A percentile compares a stretch with the other conserved stretches of the same genome.
These are phyloP conservation scores for Sarcophaga subvicina DNA, from an alignment of 2,888 invertebrate genomes.

Conservation along the genomic window DNA sequence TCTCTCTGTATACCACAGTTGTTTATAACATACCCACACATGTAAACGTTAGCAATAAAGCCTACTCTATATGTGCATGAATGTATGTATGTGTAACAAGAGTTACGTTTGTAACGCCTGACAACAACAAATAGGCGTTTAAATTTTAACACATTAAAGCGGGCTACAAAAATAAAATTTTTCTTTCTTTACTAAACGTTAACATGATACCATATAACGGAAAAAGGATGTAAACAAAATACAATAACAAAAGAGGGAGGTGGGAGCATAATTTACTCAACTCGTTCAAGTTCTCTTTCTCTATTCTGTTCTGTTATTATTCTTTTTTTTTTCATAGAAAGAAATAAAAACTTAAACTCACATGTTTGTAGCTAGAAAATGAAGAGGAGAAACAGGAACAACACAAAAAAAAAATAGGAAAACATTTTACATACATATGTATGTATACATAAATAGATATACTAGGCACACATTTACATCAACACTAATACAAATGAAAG, in stretches of 20 bases:
- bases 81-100: constrained; percentile 19
- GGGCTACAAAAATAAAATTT: constrained; percentile 39
- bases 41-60: neutral
- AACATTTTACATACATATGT: no score
- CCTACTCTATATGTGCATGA: neutral
- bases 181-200: constrained; percentile 44
- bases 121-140: constrained; percentile 68
- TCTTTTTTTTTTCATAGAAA: no score
- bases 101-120: constrained; percentile 64
- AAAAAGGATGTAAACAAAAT: constrained; percentile 63
- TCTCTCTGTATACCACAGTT: neutral
- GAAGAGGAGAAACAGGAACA: neutral
- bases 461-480: neutral
- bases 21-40: neutral
- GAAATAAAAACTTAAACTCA: neutral
- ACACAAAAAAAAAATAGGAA: neutral
- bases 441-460: constrained; percentile 3
- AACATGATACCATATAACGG: constrained; percentile 62
- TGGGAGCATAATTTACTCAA: constrained; percentile 10
- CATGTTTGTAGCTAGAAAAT: neutral
- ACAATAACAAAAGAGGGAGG: constrained; percentile 25
- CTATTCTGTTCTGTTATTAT: neutral
- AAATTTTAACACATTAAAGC: constrained; percentile 68
- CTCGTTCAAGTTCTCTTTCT: constrained; percentile 32
- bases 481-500: neutral